Evolutionary conservation across 2,797 vertebrate species (phyloP), one percentile per base, ranked within the genome.

Genomic region (Eulemur mongoz): DNA sequence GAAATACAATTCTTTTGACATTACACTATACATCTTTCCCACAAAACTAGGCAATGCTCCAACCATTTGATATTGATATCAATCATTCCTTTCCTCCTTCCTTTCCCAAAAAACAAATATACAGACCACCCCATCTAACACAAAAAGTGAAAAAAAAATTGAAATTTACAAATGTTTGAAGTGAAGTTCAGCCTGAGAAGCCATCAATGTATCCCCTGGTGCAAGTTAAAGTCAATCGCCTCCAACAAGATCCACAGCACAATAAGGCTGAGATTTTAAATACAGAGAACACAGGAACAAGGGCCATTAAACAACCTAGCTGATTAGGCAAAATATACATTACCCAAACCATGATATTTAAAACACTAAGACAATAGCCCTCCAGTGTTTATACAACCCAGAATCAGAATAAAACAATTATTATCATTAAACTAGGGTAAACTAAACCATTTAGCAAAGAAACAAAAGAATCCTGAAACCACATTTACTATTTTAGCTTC

Each of bases 101-200:
- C 9, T 27, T 25, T 65, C 52, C 61, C 27, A 15, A 69, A 83
- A 82, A 72, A 84, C 15, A 52, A 93, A 90, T 45, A 59, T 9
- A 59, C 4, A 65, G 23, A 63, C 40, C 25, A 78, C 5, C 3
- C 7, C 40, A 2, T 61, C 76, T 81, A 86, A 81, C 3, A 76
- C 0, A 1, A 61, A 65, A 93, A 48, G 30, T 67, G 2, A 6
- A 65, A 54, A 40, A 40, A 94, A 94, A 84, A 91, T 7, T 59
- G n/a, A 96, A 95, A 91, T 80, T 32, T 91, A 20, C 35, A 73
- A 72, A 72, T 87, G 25, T 90, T 65, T 84, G 52, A 94, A 83
- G 20, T 43, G 23, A 83, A 95, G 35, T 6, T 91, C 38, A 52
- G 12, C 30, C 35, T 63, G 76, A 63, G 78, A 90, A 69, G 50